A percentile compares a stretch with the other conserved stretches of the same genome.
Evolutionary conservation across 2,113 vertebrate species (phyloP).

Genomic region (Xenopus borealis): DNA sequence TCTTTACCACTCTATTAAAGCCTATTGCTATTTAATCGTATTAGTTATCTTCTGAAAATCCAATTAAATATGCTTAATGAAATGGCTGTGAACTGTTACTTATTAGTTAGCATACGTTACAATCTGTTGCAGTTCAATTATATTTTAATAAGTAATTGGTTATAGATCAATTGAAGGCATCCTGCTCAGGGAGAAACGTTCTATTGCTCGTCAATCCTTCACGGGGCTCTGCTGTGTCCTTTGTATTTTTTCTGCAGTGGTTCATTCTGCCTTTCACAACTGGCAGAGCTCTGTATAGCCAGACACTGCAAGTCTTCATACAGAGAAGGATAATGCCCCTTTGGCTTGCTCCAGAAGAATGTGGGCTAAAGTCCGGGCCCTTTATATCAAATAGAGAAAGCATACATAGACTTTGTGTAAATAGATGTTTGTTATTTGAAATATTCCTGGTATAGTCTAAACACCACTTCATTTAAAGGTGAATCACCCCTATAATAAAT

Average conservation of each 20-base stretch:
- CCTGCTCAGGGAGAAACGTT: slow-evolving; percentile 7
- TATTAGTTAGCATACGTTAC: slow-evolving; percentile 48
- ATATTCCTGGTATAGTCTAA: too few relatives aligned
- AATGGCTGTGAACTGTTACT: slow-evolving; percentile 55
- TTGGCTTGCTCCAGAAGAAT: too few relatives aligned
- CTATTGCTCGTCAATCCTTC: slow-evolving; percentile 11
- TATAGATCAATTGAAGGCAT: slow-evolving; percentile 45
- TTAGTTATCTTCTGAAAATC: slow-evolving; percentile 47
- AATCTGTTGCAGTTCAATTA: slow-evolving; percentile 48
- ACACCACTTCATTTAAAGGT: too few relatives aligned
- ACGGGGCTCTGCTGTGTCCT: slow-evolving; percentile 11
- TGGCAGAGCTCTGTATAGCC: background rate
- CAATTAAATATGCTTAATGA: slow-evolving; percentile 56
- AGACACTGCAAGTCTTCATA: too few relatives aligned
- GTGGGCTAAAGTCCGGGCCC: too few relatives aligned
- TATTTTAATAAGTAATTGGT: slow-evolving; percentile 47
- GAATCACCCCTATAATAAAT: too few relatives aligned
- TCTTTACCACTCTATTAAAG: slow-evolving; percentile 48
- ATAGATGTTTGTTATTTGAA: too few relatives aligned
- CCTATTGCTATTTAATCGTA: slow-evolving; percentile 46
- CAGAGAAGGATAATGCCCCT: too few relatives aligned
- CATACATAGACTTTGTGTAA: too few relatives aligned
- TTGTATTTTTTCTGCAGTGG: background rate
- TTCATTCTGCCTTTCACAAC: background rate
- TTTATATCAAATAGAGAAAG: too few relatives aligned